Conservation (phyloP, 2,888 invertebrate genomes). For the Smittia sp. region DNA sequence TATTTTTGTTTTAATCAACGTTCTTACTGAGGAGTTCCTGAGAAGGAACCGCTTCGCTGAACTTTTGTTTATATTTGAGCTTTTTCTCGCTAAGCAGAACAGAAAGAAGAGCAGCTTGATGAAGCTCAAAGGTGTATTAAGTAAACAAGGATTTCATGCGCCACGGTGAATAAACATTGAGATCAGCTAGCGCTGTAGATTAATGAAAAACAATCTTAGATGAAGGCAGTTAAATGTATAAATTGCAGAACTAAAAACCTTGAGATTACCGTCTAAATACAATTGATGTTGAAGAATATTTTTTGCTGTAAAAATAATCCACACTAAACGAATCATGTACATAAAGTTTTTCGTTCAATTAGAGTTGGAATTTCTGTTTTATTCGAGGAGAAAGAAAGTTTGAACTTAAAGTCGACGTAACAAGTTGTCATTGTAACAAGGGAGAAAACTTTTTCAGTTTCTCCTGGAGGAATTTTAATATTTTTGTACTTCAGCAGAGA, state of each 20-base stretch:
- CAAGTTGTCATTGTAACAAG: neutral
- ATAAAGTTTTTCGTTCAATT: neutral
- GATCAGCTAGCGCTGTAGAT: no score
- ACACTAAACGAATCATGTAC: neutral
- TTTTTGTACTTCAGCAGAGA: neutral
- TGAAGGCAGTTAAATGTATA: constrained; percentile 5
- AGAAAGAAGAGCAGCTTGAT: no score
- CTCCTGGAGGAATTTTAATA: neutral
- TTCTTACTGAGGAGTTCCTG: neutral
- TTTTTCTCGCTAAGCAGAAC: neutral
- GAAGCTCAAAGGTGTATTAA: no score
- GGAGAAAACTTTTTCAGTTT: neutral
- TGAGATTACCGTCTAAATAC: constrained; percentile 13
- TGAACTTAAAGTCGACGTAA: neutral
- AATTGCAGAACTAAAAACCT: constrained; percentile 3
- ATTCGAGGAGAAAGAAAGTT: neutral
- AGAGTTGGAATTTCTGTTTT: neutral
- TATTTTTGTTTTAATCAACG: constrained; percentile 2
- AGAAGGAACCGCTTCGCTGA: neutral
- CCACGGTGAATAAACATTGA: neutral
- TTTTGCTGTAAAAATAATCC: constrained; percentile 6
- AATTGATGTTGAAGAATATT: neutral
- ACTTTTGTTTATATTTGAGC: neutral
- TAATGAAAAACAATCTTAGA: neutral
- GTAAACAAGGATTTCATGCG: no score